A percentile compares a stretch with the other conserved stretches of the same genome.
These are phyloP conservation scores for Labeo calbasu DNA, from an alignment of 2,797 vertebrate genomes.

Conservation along the genomic window DNA sequence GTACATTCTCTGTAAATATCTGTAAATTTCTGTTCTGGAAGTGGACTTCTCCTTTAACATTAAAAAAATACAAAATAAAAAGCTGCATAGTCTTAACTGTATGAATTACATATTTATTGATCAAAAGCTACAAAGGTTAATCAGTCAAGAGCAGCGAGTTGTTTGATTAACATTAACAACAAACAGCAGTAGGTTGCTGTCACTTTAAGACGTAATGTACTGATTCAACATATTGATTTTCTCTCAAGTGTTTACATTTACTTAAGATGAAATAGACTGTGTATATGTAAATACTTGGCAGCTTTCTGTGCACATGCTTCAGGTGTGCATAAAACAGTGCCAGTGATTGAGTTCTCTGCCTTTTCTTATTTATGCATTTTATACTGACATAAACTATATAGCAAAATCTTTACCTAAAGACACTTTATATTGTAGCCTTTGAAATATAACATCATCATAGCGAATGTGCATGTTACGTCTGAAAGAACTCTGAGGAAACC, in stretches of 20 bases:
- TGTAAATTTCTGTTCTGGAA: too few species aligned
- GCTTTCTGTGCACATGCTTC: not conserved
- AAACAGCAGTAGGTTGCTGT: not conserved
- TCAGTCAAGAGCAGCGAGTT: not conserved
- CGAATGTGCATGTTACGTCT: not conserved
- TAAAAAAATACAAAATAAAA: not conserved
- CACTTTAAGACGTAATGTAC: not conserved
- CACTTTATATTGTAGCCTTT: not conserved
- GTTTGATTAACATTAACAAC: not conserved
- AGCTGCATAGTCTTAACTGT: not conserved
- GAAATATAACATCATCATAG: not conserved
- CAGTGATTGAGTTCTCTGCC: not conserved
- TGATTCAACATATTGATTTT: not conserved
- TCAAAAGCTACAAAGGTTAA: not conserved
- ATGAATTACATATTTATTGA: not conserved
- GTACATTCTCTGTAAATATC: too few species aligned
- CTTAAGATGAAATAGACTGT: not conserved
- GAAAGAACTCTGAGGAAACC: not conserved
- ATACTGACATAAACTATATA: not conserved
- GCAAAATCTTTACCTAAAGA: not conserved
- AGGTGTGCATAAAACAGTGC: not conserved
- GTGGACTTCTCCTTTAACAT: too few species aligned
- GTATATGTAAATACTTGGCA: not conserved
- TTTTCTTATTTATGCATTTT: not conserved
- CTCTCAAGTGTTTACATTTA: not conserved